Conservation (phyloP, 37 sponge, comb jelly and placozoan species). For the Chondrilla cf. caribensis region DNA sequence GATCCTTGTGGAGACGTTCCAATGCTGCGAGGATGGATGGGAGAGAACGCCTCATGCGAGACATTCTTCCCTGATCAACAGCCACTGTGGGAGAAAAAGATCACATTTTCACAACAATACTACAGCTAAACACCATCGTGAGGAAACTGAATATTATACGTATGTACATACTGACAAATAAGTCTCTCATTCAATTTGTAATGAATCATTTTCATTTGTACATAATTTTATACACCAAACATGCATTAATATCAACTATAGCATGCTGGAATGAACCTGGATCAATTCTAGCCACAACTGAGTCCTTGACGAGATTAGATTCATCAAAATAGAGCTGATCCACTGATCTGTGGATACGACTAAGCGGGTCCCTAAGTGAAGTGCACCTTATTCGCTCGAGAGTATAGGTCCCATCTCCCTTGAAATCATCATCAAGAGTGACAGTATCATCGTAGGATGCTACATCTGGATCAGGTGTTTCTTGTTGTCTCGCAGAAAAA, state of each 20-base stretch:
- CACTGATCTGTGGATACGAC: background rate
- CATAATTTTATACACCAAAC: too few species aligned
- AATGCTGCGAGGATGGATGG: slow-evolving; percentile 16
- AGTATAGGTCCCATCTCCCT: slow-evolving; percentile 2
- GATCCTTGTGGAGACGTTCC: slow-evolving; percentile 23
- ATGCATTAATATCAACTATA: too few species aligned
- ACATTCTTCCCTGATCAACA: background rate
- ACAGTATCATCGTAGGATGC: slow-evolving; percentile 20
- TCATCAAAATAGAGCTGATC: background rate
- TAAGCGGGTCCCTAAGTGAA: background rate
- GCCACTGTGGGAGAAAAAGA: background rate
- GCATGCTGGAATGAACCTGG: too few species aligned
- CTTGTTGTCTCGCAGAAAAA: background rate
- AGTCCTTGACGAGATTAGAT: background rate
- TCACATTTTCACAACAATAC: background rate
- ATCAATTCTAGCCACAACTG: slow-evolving; percentile 11
- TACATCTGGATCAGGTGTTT: background rate
- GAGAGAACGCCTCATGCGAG: slow-evolving; percentile 13
- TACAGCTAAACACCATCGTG: too few species aligned
- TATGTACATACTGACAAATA: background rate
- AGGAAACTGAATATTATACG: background rate
- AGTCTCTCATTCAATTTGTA: background rate
- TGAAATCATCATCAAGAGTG: background rate
- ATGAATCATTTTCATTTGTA: too few species aligned
- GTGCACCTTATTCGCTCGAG: background rate